Conservation (phyloP, 2,113 vertebrate genomes). For the Columba janthina region DNA sequence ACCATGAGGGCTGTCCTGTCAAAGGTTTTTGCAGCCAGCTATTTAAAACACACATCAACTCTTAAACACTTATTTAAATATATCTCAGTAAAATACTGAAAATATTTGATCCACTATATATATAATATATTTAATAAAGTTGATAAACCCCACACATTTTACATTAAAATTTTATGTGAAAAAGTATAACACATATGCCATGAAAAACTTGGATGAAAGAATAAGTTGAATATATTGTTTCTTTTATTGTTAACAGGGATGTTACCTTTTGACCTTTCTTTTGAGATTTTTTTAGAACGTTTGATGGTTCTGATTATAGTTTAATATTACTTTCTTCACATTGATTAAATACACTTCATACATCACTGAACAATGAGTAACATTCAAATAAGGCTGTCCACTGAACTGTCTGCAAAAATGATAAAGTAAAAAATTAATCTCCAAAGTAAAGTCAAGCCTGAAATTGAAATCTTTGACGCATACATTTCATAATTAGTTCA, state of each 20-base stretch:
- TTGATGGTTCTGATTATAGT: constrained; percentile 75
- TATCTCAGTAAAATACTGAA: not conserved
- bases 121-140: not conserved
- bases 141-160: not conserved
- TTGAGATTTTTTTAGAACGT: constrained; percentile 72
- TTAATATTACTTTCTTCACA: constrained; percentile 79
- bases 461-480: constrained; percentile 90
- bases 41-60: not conserved
- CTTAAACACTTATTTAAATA: not conserved
- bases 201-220: constrained; percentile 60
- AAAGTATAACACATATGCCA: not conserved
- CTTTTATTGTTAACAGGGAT: constrained; percentile 66
- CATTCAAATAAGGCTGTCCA: constrained; percentile 74
- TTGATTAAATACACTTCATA: constrained; percentile 83
- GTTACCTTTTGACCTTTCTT: constrained; percentile 77
- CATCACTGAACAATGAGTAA: constrained; percentile 79
- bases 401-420: constrained; percentile 79
- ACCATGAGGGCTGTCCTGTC: not conserved
- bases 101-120: not conserved
- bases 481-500: constrained; percentile 85
- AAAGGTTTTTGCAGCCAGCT: not conserved
- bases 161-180: constrained; percentile 11
- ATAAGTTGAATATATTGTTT: constrained; percentile 75
- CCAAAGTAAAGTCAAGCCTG: constrained; percentile 86
- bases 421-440: constrained; percentile 84